Percentiles rank a stretch among this genome's conserved stretches.
Conservation (phyloP, 2,888 invertebrate genomes). For the Thecocarcelia acutangulata region DNA sequence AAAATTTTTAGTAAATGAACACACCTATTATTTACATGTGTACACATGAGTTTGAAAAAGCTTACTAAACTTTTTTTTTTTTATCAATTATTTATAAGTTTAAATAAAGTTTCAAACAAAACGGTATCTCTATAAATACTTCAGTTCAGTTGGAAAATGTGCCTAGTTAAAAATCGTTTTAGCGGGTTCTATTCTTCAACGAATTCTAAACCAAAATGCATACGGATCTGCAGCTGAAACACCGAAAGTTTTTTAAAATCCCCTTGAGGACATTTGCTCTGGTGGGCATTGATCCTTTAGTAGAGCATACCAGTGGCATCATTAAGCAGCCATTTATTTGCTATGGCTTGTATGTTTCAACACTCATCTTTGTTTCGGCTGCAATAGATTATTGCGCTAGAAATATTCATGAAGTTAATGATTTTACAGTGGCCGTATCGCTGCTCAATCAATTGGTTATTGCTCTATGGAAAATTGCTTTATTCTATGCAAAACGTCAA, state of each 20-base stretch:
- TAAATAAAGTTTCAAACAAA: no score
- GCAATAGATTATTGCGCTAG: slow-evolving; percentile 19
- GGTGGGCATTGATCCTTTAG: slow-evolving; percentile 28
- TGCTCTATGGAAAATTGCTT: slow-evolving; percentile 24
- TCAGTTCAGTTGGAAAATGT: no score
- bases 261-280: slow-evolving; percentile 15
- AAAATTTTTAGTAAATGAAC: no score
- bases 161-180: no score
- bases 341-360: slow-evolving; percentile 9
- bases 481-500: slow-evolving; percentile 30
- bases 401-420: slow-evolving; percentile 16
- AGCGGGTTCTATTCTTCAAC: no score
- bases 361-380: background rate
- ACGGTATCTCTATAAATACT: no score
- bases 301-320: background rate
- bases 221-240: background rate
- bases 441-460: slow-evolving; percentile 44
- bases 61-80: no score
- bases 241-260: background rate
- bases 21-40: no score
- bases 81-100: no score
- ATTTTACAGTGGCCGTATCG: slow-evolving; percentile 6
- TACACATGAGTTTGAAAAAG: no score
- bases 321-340: slow-evolving; percentile 14
- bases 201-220: no score